phyloP scores from a whole-genome alignment of 2,888 invertebrate genomes.

The Alsophila aescularia region DNA sequence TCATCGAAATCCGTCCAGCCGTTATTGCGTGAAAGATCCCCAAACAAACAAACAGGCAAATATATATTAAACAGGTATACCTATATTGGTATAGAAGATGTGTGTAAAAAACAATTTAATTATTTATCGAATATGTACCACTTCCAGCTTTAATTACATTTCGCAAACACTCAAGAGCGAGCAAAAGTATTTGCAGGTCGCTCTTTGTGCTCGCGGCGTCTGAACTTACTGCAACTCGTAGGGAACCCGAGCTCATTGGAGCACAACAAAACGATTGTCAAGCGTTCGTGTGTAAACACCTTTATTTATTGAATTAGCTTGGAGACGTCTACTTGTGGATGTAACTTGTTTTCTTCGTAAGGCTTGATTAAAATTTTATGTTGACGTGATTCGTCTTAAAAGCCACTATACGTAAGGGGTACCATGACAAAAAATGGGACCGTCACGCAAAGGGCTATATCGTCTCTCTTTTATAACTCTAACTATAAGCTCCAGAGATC shows the following conservation, averaged over 20 bases:
- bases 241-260: constrained; percentile 32
- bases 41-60: too few species aligned
- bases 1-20: too few species aligned
- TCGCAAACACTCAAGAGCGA: constrained; percentile 24
- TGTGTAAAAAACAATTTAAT: neutral
- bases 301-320: constrained; percentile 51
- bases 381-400: too few species aligned
- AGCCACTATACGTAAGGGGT: too few species aligned
- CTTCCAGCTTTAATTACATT: neutral
- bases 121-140: neutral
- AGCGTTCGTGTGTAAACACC: constrained; percentile 44
- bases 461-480: too few species aligned
- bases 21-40: too few species aligned
- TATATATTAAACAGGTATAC: too few species aligned
- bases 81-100: neutral
- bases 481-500: too few species aligned
- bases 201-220: constrained; percentile 33
- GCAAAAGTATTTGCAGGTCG: constrained; percentile 50
- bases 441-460: too few species aligned
- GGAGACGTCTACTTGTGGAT: constrained; percentile 22
- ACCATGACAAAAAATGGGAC: too few species aligned
- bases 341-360: neutral
- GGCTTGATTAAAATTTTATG: neutral
- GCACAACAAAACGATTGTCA: constrained; percentile 36
- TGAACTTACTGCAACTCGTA: constrained; percentile 40